Evolutionary conservation across 2,888 invertebrate species (phyloP), one percentile per base, ranked within the genome.

Genomic region (Torymus aiolomorphi): DNA sequence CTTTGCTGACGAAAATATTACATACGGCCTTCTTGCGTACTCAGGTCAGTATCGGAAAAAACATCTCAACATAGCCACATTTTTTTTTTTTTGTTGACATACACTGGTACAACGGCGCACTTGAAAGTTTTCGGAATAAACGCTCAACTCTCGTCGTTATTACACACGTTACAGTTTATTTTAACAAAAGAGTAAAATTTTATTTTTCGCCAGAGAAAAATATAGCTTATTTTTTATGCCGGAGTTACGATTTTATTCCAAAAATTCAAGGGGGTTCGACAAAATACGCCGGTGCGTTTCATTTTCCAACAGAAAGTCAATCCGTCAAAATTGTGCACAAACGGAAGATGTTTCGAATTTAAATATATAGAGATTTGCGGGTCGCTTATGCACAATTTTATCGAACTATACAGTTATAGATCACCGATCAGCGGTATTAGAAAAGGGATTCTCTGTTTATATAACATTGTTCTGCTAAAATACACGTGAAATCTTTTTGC

Each of bases 401-500:
- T n/a, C 31, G n/a, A 16, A 63, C n/a, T 61, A 61, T 20, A 11
- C 2, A 12, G 20, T 61, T 13, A 13, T 61, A 63, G 62, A 51
- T 51, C 51, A 14, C 20, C 2, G 49, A 31, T 66, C 51, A 66
- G 5, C 51, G 18, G 51, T 42, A 42, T 24, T 61, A 61, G 49
- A 66, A 67, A 67, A 16, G 51, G 16, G 18, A 18, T 18, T 65
- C 12, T 71, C 52, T 57, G 63, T 65, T 10, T 63, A 13, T 51
- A 11, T 20, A 31, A 56, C 56, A 65, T 11, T 66, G 16, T 62
- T 56, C 52, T 18, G 66, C 20, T 65, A 62, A 76, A 76, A 76
- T 70, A 69, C 61, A 20, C 61, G 10, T 51, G 13, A 51, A 62
- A 51, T 24, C 13, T 59, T 54, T 16, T 49, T 20, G 31, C 51